A percentile compares a stretch with the other conserved stretches of the same genome.
Evolutionary conservation across 2,113 vertebrate species (phyloP).

Genomic region (Ophthalmolycus amberensis): DNA sequence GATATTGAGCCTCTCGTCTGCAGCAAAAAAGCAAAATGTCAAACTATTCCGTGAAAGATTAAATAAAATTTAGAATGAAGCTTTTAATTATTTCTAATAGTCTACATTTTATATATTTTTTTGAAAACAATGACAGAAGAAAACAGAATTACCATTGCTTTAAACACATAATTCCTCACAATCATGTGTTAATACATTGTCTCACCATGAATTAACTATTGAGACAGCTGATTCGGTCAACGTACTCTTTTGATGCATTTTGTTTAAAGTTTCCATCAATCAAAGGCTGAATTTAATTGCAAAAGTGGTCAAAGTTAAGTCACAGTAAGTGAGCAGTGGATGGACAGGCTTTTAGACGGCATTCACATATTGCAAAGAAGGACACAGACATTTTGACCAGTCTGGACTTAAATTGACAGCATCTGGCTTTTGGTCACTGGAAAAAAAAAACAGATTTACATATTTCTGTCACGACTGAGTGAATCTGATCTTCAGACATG

Average conservation of each 20-base stretch:
- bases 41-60: not conserved
- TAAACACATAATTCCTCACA: too few relatives aligned
- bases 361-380: not conserved
- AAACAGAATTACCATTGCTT: too few relatives aligned
- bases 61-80: not conserved
- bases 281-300: not conserved
- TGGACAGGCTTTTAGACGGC: not conserved
- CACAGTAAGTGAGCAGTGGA: not conserved
- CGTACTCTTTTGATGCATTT: not conserved
- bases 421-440: slow-evolving; percentile 10
- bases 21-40: not conserved
- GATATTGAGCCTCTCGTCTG: not conserved
- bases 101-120: too few relatives aligned
- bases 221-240: not conserved
- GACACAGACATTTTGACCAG: not conserved
- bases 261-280: not conserved
- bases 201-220: not conserved
- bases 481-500: slow-evolving; percentile 18
- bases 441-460: slow-evolving; percentile 53
- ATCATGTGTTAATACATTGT: too few relatives aligned
- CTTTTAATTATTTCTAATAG: not conserved
- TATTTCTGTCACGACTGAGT: slow-evolving; percentile 49
- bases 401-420: slow-evolving; percentile 38
- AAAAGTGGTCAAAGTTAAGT: slow-evolving; percentile 4
- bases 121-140: too few relatives aligned